Conservation (phyloP, 2,113 vertebrate genomes). For the Felis chaus region DNA sequence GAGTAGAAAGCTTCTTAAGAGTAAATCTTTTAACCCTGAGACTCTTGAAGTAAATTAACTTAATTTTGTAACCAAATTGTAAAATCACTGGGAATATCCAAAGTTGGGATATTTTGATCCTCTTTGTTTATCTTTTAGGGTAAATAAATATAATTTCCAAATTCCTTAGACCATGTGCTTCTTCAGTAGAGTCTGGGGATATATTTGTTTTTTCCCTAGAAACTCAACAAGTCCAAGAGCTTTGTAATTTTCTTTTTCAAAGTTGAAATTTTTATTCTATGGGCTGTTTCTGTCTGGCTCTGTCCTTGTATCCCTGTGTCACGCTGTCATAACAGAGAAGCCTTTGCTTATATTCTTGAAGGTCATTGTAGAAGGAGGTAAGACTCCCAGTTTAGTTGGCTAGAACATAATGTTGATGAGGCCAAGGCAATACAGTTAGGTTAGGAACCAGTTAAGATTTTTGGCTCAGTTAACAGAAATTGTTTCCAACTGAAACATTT, state of each 20-base stretch:
- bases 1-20: constrained; percentile 49
- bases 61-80: constrained; percentile 51
- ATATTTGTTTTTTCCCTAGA: neutral
- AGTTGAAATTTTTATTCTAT: constrained; percentile 25
- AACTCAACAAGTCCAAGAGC: neutral
- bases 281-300: neutral
- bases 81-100: constrained; percentile 33
- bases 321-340: neutral
- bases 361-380: neutral
- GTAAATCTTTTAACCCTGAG: constrained; percentile 66
- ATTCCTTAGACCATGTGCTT: constrained; percentile 29
- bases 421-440: constrained; percentile 36
- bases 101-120: neutral
- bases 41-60: constrained; percentile 63
- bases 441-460: constrained; percentile 54
- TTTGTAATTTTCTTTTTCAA: constrained; percentile 41
- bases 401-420: constrained; percentile 44
- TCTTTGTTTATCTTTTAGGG: constrained; percentile 48
- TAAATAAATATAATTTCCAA: constrained; percentile 44
- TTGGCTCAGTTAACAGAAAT: constrained; percentile 37
- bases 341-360: constrained; percentile 50
- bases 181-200: neutral
- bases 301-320: neutral
- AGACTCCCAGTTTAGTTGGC: neutral
- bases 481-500: constrained; percentile 51